Evolutionary conservation across 2,888 invertebrate species (phyloP), one percentile per base, ranked within the genome.

Genomic region (Apomyelois bistriatella): DNA sequence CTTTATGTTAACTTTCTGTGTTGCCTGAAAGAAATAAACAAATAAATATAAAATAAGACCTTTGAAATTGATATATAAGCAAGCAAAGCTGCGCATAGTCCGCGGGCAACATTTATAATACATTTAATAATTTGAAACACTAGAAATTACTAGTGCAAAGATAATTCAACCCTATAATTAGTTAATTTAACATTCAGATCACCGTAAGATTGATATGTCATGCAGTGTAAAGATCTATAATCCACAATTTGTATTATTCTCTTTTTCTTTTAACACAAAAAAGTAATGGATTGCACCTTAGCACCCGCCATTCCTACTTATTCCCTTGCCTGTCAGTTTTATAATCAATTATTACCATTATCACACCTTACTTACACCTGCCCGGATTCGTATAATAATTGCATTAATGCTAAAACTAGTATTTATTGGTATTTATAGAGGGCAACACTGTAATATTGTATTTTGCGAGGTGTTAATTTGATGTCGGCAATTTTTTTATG

Each of bases 271-370:
- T 3, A 7, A 9, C 46, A 46, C 13, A 40, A 40, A 46, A 46
- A 46, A 32, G 32, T 46, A 46, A 46, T 46, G 32, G 46, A 46
- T 46, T 10, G 30, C 46, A 13, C 32, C n/a, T 46, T 35, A 9
- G 46, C 46, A 46, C 15, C 46, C 32, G 46, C 16, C 41, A 16
- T 48, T 49, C 28, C 28, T 22, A 17, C 16, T 30, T 30, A 38
- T 30, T 15, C 22, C 38, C 12, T 12, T 49, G 38, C 28, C 38
- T 38, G 48, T 37, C 30, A 28, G 38, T 13, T 9, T 49, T 38
- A 49, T 38, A 49, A 49, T 49, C 48, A 49, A 49, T 38, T 49
- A 49, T 38, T 38, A 49, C 28, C 38, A 49, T 49, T 49, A 49
- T 49, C 38, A 49, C 48, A 49, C 48, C 48, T 49, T 13, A 5